phyloP scores from a whole-genome alignment of 92 coral and sea anemone species.

The Metridium senile region DNA sequence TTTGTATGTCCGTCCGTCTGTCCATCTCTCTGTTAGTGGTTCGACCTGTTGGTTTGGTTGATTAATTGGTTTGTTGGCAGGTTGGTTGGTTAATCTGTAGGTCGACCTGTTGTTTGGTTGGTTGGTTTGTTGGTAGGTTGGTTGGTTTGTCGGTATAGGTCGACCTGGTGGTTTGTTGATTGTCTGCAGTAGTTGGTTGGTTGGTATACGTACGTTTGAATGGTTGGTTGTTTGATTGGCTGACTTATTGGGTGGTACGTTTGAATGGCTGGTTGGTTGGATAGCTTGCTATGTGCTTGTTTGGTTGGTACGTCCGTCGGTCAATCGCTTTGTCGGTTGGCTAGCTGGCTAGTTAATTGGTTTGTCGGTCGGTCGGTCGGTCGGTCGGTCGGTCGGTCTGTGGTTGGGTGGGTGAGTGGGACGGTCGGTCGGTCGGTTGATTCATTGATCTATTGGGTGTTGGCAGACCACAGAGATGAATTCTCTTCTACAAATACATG shows the following conservation, averaged over 20 bases:
- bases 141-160: neutral
- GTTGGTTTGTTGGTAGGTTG: too few species aligned
- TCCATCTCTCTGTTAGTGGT: too few species aligned
- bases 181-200: too few species aligned
- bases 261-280: neutral
- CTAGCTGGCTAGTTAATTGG: neutral
- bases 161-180: neutral
- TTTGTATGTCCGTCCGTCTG: too few species aligned
- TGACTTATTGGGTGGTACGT: neutral
- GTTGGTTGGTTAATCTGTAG: too few species aligned
- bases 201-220: too few species aligned
- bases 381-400: neutral
- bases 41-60: too few species aligned
- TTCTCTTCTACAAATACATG: too few species aligned
- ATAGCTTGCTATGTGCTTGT: neutral
- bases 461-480: too few species aligned
- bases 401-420: neutral
- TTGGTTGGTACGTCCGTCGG: neutral
- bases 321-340: neutral
- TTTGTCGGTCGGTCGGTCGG: neutral
- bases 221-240: neutral
- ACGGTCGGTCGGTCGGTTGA: neutral
- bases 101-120: too few species aligned
- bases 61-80: too few species aligned
- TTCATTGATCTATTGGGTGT: too few species aligned